Conservation (phyloP, 2,888 invertebrate species). For the Chrysolina haemoptera region DNA sequence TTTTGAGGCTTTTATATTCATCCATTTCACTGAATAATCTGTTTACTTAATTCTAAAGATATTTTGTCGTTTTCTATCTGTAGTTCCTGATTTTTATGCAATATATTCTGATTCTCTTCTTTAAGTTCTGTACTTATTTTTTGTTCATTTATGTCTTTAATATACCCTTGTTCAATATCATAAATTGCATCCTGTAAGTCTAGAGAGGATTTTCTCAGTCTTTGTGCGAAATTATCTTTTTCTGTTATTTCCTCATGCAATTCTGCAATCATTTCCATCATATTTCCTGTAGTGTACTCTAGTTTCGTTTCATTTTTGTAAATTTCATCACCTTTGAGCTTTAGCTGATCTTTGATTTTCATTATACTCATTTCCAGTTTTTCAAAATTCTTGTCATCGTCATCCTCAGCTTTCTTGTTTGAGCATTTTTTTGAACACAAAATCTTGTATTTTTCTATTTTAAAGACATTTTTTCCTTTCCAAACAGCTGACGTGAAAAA, state of each 20-base stretch:
- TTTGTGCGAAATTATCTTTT: slow-evolving; percentile 18
- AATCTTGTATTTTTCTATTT: slow-evolving; percentile 7
- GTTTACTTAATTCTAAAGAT: not conserved
- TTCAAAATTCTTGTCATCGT: slow-evolving; percentile 17
- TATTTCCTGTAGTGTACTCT: not conserved
- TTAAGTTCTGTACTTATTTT: not conserved
- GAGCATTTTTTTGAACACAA: slow-evolving; percentile 16
- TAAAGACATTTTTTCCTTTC: not conserved
- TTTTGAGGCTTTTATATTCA: not conserved
- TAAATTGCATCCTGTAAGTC: slow-evolving; percentile 10
- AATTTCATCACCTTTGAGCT: not conserved
- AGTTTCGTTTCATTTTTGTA: slow-evolving; percentile 6
- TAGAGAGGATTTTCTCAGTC: slow-evolving; percentile 24
- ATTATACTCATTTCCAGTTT: slow-evolving; percentile 9
- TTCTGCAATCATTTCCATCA: slow-evolving; percentile 25
- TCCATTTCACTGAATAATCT: slow-evolving; percentile 13
- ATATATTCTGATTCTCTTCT: not conserved
- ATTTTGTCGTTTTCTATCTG: not conserved
- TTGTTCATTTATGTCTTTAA: slow-evolving; percentile 19
- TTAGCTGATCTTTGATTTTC: slow-evolving; percentile 1
- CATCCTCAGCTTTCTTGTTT: not conserved
- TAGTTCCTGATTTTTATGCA: slow-evolving; percentile 18
- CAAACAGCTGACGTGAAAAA: too few relatives aligned
- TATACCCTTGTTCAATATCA: slow-evolving; percentile 21
- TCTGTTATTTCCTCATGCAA: slow-evolving; percentile 10